A percentile compares a stretch with the other conserved stretches of the same genome.
phyloP scores from a whole-genome alignment of 2,888 invertebrate species.

The Marronus borbonicus region DNA sequence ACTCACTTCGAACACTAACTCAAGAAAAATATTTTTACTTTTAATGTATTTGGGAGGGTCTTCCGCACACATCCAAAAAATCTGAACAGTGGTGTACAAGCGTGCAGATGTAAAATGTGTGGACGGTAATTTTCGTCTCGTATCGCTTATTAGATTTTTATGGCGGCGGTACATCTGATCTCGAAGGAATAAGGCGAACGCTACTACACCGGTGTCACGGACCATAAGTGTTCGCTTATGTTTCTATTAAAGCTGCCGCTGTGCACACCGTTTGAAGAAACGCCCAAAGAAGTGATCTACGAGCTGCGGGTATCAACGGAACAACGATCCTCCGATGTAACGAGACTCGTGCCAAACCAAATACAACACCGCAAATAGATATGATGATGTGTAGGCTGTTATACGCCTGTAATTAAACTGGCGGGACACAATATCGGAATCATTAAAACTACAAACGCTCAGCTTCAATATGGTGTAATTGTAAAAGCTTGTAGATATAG shows the following conservation, averaged over 20 bases:
- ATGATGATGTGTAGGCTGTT: not conserved
- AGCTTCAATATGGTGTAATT: too few relatives aligned
- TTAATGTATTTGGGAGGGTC: too few relatives aligned
- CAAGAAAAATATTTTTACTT: too few relatives aligned
- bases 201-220: constrained; percentile 69
- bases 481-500: too few relatives aligned
- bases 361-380: constrained; percentile 58
- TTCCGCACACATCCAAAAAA: not conserved
- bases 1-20: too few relatives aligned
- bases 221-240: constrained; percentile 71
- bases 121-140: constrained; percentile 48
- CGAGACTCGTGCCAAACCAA: constrained; percentile 60
- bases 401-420: constrained; percentile 24
- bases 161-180: constrained; percentile 65
- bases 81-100: constrained; percentile 24
- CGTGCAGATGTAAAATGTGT: constrained; percentile 32
- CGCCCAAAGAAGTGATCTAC: constrained; percentile 63
- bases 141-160: constrained; percentile 52
- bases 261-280: constrained; percentile 63
- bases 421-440: too few relatives aligned
- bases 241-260: constrained; percentile 70
- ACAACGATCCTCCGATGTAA: constrained; percentile 51
- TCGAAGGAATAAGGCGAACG: constrained; percentile 59
- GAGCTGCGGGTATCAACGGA: constrained; percentile 61
- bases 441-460: too few relatives aligned